Conservation (phyloP, 1,140 invertebrate genomes). For the Caenorhabditis brenneri region DNA sequence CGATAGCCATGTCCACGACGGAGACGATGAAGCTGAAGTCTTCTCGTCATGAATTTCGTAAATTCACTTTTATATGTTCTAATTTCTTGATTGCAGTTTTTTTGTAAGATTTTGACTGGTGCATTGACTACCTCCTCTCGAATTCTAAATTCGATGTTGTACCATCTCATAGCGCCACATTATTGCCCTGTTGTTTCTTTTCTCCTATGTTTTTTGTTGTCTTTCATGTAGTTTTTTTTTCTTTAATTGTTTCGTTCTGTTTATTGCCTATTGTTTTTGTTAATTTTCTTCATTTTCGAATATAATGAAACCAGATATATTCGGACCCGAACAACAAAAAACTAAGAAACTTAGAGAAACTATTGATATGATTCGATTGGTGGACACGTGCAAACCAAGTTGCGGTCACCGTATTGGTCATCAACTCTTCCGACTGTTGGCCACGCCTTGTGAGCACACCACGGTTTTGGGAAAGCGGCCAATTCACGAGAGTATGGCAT, state of each 20-base stretch:
- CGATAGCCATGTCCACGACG: neutral
- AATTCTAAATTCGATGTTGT: neutral
- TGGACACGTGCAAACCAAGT: conserved; percentile 89
- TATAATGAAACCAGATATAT: conserved; percentile 13
- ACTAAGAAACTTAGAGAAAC: neutral
- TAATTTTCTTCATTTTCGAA: neutral
- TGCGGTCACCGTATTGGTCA: conserved; percentile 96
- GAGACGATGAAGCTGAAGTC: neutral
- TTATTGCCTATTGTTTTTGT: neutral
- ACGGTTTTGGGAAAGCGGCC: conserved; percentile 84
- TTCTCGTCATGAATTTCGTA: neutral
- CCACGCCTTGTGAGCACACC: conserved; percentile 76
- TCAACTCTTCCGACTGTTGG: conserved; percentile 94
- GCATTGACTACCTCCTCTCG: neutral
- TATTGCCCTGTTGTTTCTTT: neutral
- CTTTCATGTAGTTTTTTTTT: neutral
- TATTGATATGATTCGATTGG: conserved; percentile 60
- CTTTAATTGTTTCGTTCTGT: neutral
- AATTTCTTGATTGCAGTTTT: neutral
- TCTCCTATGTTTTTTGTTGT: neutral
- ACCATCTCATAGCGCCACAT: too few species aligned
- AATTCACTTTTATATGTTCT: neutral
- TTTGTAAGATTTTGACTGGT: neutral
- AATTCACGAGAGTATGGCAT: conserved; percentile 87
- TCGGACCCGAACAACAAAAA: conserved; percentile 4